Evolutionary conservation across 2,113 vertebrate species (phyloP), one percentile per base, ranked within the genome.

Genomic region (Charina bottae): DNA sequence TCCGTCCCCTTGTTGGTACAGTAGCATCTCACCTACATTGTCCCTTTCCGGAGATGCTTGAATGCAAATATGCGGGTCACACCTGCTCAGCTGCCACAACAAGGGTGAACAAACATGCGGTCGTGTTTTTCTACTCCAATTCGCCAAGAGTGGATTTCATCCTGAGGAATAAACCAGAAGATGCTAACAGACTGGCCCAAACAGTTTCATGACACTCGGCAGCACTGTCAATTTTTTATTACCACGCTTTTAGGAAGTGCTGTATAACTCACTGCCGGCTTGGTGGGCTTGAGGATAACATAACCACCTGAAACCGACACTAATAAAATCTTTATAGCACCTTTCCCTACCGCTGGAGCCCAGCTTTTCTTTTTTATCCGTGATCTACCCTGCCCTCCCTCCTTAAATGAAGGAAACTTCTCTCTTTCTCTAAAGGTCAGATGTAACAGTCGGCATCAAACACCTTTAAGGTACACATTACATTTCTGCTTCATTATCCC

Each of bases 301-400:
- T 78, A 62, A 58, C 91, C 91, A 28, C 58, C 91, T 23, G 42
- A 64, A 54, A 84, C 62, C 56, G n/a, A 2, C 13, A 11, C 28
- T 62, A 92, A 92, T 92, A 92, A 89, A 92, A 92, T 23, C 91
- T 92, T 92, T 89, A 92, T 62, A 55, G 87, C n/a, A 5, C n/a
- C 72, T 83, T 8, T 26, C 58, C 17, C 58, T 62, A 37, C 58
- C 23, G 19, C 78, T 62, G 91, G 78, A 83, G 11, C 91, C 42
- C 46, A 28, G 72, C 46, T 60, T 62, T 62, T 49, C 15, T 60
- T 13, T 84, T 92, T 62, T 92, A 84, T 55, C 56, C 26, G 19
- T 42, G 83, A 89, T 89, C 53, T 62, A 62, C 58, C 59, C 42
- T 85, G 37, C 68, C 53, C 85, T 89, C 19, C 72, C 12, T 53